These are phyloP conservation scores for Podotricha telesiphe DNA, from an alignment of 2,888 invertebrate species.

Conservation along the genomic window DNA sequence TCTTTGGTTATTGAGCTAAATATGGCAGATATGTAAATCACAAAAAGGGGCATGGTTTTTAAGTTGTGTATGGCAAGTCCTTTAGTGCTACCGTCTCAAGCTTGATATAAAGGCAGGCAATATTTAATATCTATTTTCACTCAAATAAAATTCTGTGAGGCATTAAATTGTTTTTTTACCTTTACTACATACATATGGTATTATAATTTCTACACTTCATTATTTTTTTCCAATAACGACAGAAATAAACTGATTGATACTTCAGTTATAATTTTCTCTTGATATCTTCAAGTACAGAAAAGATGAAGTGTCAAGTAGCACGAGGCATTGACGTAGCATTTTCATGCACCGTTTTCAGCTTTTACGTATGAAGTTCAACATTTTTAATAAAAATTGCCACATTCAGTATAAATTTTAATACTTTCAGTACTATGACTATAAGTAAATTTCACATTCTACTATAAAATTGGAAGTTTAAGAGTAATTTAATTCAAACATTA, in stretches of 20 bases:
- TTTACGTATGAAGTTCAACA: neutral
- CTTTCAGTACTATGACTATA: neutral
- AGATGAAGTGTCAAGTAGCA: constrained; percentile 10
- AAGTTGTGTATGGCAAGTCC: too few relatives aligned
- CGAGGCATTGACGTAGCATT: constrained; percentile 4
- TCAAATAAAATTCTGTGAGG: too few relatives aligned
- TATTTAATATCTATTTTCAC: too few relatives aligned
- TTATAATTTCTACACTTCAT: neutral
- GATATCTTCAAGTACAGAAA: constrained; percentile 2
- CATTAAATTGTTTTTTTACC: too few relatives aligned
- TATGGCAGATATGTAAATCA: too few relatives aligned
- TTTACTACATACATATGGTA: too few relatives aligned
- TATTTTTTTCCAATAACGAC: neutral
- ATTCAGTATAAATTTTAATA: neutral
- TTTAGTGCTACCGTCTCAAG: too few relatives aligned
- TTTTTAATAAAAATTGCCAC: neutral
- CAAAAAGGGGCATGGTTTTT: too few relatives aligned
- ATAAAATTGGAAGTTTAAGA: too few relatives aligned
- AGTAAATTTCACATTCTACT: neutral
- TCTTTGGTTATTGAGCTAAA: too few relatives aligned
- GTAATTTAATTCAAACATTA: too few relatives aligned
- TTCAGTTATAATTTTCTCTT: constrained; percentile 11
- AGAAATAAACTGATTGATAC: constrained; percentile 7
- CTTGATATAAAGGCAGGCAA: too few relatives aligned
- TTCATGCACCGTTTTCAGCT: neutral